A percentile compares a stretch with the other conserved stretches of the same genome.
phyloP scores from a whole-genome alignment of 1,140 invertebrate genomes.

The Bemisia tabaci region DNA sequence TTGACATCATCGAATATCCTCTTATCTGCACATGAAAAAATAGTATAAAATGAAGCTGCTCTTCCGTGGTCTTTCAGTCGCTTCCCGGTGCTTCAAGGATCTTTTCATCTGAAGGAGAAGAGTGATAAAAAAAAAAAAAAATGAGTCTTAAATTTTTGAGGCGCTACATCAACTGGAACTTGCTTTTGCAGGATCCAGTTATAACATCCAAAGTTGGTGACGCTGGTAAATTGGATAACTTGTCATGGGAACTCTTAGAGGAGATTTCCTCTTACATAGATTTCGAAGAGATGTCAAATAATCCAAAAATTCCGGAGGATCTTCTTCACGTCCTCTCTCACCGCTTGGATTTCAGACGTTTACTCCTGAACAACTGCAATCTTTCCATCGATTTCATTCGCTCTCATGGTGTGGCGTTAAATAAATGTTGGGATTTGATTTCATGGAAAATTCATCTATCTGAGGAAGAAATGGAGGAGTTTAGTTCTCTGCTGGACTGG shows the following conservation, averaged over 20 bases:
- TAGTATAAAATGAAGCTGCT: no score
- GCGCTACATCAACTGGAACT: background rate
- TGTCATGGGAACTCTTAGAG: background rate
- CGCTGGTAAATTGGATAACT: background rate
- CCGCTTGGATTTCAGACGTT: background rate
- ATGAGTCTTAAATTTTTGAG: background rate
- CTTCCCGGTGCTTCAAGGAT: no score
- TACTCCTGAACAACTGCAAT: background rate
- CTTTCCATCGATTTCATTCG: background rate
- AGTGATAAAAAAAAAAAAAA: background rate
- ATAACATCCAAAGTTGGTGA: background rate
- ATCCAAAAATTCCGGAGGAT: background rate
- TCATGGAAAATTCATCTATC: background rate
- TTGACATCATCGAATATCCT: no score
- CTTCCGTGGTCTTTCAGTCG: no score
- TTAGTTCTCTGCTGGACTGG: background rate
- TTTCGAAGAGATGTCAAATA: background rate
- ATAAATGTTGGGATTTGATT: background rate
- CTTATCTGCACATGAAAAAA: no score
- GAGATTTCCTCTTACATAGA: background rate
- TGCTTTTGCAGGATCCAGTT: background rate
- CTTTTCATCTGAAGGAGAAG: background rate
- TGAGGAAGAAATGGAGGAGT: background rate
- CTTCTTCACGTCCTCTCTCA: background rate
- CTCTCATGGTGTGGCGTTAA: background rate